Evolutionary conservation across 2,113 vertebrate species (phyloP).

Genomic region (Felis catus): F.catus_Fca126_mat1.0 CM031416.1:73513001-73513500

Average conservation of each 20-base stretch:
- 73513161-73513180: neutral
- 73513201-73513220: neutral
- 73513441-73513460: neutral
- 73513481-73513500: neutral
- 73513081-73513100: neutral
- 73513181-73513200: slow-evolving; percentile 2
- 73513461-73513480: neutral
- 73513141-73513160: slow-evolving; percentile 4
- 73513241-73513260: neutral
- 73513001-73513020: neutral
- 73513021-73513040: neutral
- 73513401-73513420: neutral
- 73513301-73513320: neutral
- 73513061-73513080: neutral
- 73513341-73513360: neutral
- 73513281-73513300: neutral
- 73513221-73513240: neutral
- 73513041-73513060: neutral
- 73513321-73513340: neutral
- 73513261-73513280: neutral
- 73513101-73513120: neutral
- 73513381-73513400: neutral
- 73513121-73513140: neutral
- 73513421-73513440: neutral
- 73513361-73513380: neutral